A percentile compares a stretch with the other conserved stretches of the same genome.
Evolutionary conservation across 30 jellyfish, hydroid and myxozoan species (phyloP).

Genomic region (Morbakka virulenta): DNA sequence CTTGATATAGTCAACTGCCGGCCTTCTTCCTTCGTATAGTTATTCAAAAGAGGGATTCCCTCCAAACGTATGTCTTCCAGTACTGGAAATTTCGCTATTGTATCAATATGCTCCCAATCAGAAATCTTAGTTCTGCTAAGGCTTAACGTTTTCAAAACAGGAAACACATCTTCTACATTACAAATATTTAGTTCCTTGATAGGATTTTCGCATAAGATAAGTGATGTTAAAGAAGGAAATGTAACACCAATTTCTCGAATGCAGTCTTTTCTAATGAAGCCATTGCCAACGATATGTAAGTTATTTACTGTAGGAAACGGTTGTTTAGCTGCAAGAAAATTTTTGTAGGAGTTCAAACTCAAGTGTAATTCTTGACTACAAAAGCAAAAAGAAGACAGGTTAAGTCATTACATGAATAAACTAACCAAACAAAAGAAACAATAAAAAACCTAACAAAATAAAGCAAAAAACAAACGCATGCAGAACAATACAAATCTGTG

Average conservation of each 20-base stretch:
- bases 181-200: conserved; percentile 28
- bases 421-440: no score
- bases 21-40: conserved; percentile 45
- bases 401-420: no score
- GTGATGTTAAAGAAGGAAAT: conserved; percentile 53
- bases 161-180: conserved; percentile 9
- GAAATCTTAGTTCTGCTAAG: conserved; percentile 51
- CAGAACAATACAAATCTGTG: no score
- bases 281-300: conserved; percentile 60
- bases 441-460: no score
- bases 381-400: no score
- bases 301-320: conserved; percentile 44
- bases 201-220: conserved; percentile 62
- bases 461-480: no score
- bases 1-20: conserved; percentile 61
- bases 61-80: conserved; percentile 65
- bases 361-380: conserved; percentile 86
- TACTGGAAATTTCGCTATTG: conserved; percentile 54
- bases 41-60: conserved; percentile 63
- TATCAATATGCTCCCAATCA: conserved; percentile 79
- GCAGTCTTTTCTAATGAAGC: conserved; percentile 53
- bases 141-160: conserved; percentile 53
- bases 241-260: conserved; percentile 49
- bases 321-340: conserved; percentile 31
- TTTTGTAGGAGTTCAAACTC: conserved; percentile 72